phyloP scores from a whole-genome alignment of 2,113 vertebrate genomes.

The Sturnira hondurensis region DNA sequence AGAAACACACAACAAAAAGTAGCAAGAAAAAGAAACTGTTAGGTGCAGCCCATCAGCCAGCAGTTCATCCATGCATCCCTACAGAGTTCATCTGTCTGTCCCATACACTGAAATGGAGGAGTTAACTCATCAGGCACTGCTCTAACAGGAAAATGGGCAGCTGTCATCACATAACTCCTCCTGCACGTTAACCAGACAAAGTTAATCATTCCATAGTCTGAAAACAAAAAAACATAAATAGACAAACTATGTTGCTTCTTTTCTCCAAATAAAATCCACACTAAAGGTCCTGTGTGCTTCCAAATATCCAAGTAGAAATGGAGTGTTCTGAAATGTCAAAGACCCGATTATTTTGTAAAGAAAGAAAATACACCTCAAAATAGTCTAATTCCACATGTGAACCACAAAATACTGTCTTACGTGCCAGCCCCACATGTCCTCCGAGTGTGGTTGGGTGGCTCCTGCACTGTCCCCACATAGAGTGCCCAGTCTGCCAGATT shows the following conservation, averaged over 20 bases:
- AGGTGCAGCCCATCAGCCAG: constrained; percentile 88
- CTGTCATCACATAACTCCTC: constrained; percentile 72
- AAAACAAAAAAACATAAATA: constrained; percentile 68
- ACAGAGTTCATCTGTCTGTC: not conserved
- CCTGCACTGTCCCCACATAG: constrained; percentile 79
- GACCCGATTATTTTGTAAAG: constrained; percentile 85
- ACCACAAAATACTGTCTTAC: constrained; percentile 92
- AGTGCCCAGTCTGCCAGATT: not conserved
- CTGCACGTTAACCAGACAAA: not conserved
- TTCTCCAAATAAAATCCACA: constrained; percentile 87
- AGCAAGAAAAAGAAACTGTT: constrained; percentile 78
- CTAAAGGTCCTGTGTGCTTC: constrained; percentile 82
- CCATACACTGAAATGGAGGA: not conserved
- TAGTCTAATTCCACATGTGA: constrained; percentile 89
- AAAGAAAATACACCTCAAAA: constrained; percentile 88
- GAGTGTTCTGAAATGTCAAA: constrained; percentile 88
- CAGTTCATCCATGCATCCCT: constrained; percentile 90
- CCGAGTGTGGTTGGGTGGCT: constrained; percentile 83
- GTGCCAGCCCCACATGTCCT: constrained; percentile 80
- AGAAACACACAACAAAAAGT: constrained; percentile 81
- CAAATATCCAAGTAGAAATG: constrained; percentile 84
- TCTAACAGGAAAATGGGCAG: not conserved
- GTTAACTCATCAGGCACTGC: not conserved
- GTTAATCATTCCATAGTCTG: constrained; percentile 83
- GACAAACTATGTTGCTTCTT: constrained; percentile 82